Evolutionary conservation across 2,797 vertebrate species (phyloP).

Genomic region (Lepilemur ruficaudatus): DNA sequence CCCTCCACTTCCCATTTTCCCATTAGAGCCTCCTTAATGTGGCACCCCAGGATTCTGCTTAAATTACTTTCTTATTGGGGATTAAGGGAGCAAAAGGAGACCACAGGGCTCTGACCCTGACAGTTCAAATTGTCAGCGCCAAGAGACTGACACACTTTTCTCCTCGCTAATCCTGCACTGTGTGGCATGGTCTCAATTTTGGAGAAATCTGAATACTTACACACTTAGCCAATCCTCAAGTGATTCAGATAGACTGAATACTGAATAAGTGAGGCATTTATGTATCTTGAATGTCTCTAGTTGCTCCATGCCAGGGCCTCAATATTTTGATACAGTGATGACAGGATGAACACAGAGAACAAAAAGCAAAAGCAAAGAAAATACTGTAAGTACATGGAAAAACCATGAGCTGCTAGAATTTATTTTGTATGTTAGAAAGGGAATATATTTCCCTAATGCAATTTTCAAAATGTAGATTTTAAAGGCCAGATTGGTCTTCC

Average conservation of each 20-base stretch:
- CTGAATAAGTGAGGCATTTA: conserved; percentile 22
- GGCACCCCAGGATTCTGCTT: conserved; percentile 50
- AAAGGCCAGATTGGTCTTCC: conserved; percentile 25
- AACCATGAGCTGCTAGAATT: conserved; percentile 22
- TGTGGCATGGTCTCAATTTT: conserved; percentile 55
- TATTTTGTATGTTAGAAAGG: conserved; percentile 30
- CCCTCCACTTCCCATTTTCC: conserved; percentile 54
- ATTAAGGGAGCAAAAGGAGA: conserved; percentile 50
- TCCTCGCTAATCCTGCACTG: background rate
- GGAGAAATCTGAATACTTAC: conserved; percentile 20
- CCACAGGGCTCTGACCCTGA: conserved; percentile 40
- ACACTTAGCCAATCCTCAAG: conserved; percentile 38
- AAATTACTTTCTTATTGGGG: conserved; percentile 54
- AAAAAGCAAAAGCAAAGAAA: conserved; percentile 50
- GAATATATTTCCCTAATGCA: conserved; percentile 23
- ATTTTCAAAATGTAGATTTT: conserved; percentile 47
- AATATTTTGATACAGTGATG: conserved; percentile 58
- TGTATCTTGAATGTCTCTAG: conserved; percentile 26
- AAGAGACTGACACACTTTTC: conserved; percentile 42
- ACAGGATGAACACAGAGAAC: conserved; percentile 49
- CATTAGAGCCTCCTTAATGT: conserved; percentile 53
- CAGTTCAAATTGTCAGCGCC: conserved; percentile 59
- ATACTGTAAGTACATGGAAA: conserved; percentile 43
- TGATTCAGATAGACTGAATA: background rate
- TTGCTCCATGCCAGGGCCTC: conserved; percentile 42